Evolutionary conservation across 2,888 invertebrate species (phyloP).

Genomic region (Trilocha varians): DNA sequence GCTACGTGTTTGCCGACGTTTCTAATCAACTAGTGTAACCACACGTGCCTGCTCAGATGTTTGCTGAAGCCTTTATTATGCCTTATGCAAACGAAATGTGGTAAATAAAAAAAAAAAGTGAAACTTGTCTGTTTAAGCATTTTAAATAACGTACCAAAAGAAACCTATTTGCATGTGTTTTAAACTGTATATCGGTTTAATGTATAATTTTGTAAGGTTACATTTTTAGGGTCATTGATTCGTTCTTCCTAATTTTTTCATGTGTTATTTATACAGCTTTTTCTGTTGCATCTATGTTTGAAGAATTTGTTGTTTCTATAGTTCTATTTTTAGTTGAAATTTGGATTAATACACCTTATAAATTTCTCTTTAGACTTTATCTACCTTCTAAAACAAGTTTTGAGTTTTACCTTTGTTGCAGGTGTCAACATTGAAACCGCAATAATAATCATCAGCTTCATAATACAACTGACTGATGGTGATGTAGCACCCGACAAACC

Average conservation of each 20-base stretch:
- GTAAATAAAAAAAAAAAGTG: neutral
- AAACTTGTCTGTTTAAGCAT: neutral
- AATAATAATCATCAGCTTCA: constrained; percentile 34
- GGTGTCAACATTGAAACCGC: constrained; percentile 37
- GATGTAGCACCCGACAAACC: constrained; percentile 39
- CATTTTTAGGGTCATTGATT: too few relatives aligned
- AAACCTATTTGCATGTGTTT: too few relatives aligned
- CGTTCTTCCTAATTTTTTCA: too few relatives aligned
- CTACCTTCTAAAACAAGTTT: too few relatives aligned
- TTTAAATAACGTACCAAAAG: neutral
- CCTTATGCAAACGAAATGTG: constrained; percentile 1
- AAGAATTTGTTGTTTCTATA: too few relatives aligned
- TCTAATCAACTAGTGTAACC: constrained; percentile 35
- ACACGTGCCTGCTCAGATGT: constrained; percentile 16
- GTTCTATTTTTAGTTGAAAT: too few relatives aligned
- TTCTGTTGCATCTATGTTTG: too few relatives aligned
- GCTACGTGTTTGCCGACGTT: constrained; percentile 28
- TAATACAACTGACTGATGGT: constrained; percentile 43
- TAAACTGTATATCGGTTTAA: too few relatives aligned
- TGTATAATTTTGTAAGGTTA: too few relatives aligned
- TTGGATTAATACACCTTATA: too few relatives aligned
- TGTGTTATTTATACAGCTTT: too few relatives aligned
- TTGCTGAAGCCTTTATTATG: constrained; percentile 11
- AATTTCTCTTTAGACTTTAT: too few relatives aligned
- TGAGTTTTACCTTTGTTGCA: constrained; percentile 42